Conservation (phyloP, 1,140 invertebrate species). For the Papilio dardanus region DNA sequence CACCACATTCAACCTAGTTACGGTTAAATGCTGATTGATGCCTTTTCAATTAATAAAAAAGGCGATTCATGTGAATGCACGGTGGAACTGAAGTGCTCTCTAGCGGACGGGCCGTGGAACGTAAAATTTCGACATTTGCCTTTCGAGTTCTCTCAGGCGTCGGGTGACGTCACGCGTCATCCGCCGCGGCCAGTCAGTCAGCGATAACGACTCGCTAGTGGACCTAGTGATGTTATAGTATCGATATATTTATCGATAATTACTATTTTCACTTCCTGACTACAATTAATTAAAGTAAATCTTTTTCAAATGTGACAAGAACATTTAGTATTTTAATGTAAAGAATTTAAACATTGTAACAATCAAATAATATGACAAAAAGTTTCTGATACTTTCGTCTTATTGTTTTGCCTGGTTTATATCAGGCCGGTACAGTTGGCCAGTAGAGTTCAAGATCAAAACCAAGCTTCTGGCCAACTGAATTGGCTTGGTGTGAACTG, state of each 20-base stretch:
- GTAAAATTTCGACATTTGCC: slow-evolving; percentile 24
- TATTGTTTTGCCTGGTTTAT: too few species aligned
- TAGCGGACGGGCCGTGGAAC: background rate
- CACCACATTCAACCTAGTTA: background rate
- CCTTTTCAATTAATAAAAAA: background rate
- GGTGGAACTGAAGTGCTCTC: slow-evolving; percentile 1
- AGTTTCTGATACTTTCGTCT: too few species aligned
- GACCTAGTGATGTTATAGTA: background rate
- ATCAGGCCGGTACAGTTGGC: too few species aligned
- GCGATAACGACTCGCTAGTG: slow-evolving; percentile 32
- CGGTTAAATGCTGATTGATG: background rate
- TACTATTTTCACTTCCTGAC: background rate
- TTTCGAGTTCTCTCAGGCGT: slow-evolving; percentile 28
- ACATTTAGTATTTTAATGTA: too few species aligned
- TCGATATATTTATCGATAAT: slow-evolving; percentile 14
- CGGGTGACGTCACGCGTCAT: slow-evolving; percentile 32
- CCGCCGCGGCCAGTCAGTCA: slow-evolving; percentile 22
- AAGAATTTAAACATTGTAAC: too few species aligned
- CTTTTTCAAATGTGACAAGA: too few species aligned
- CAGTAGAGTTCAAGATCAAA: too few species aligned
- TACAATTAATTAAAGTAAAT: background rate
- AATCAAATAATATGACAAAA: too few species aligned
- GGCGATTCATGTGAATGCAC: slow-evolving; percentile 1
- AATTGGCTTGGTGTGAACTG: too few species aligned
- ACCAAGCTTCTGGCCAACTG: too few species aligned